Evolutionary conservation across 2,113 vertebrate genomes (phyloP), one percentile per base, ranked within the genome.

Genomic region (Grammomys dolichurus): DNA sequence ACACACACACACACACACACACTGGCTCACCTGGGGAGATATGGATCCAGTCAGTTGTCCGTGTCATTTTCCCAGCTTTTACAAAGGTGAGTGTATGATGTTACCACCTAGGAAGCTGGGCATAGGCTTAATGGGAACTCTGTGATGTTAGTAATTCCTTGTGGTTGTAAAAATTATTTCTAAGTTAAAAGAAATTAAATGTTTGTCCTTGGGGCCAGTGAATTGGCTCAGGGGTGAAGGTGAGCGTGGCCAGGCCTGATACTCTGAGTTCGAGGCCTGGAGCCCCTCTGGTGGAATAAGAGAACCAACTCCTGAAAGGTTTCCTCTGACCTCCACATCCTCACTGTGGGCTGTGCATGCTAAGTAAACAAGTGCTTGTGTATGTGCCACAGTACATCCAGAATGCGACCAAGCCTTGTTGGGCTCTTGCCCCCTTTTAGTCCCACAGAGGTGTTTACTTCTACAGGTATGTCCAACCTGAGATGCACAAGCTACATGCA

Each of bases 41-140:
- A 48, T 31, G 24, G 1, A 19, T 51, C 5, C 16, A 65, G 8
- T 40, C 24, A 11, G 1, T 7, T 5, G 0, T 24, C 19, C 31
- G 16, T 2, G 10, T 46, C 73, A 4, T 6, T n/a, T 78, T 46
- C 43, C 36, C 26, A 65, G 26, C 26, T 70, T 19, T 26, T n/a
- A 13, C 3, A 26, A 26, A 13, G 33, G 26, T 69, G 65, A 33
- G 5, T 5, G 1, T 13, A 28, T 48, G 63, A 28, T 36, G 36
- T 36, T 9, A 17, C 28, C 43, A 0, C 9, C 9, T 16, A 31
- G 36, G 5, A 54, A 26, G 20, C 9, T 9, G 12, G 16, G 0
- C 2, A 13, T 11, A 69, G 69, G 22, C 5, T 40, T 72, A 26
- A 4, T 3, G 1, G 40, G 20, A 60, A 54, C 33, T 31, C 67